Percentiles rank a stretch among this genome's conserved stretches.
These are phyloP conservation scores for Indicator indicator DNA, from an alignment of 2,113 vertebrate species.

Conservation along the genomic window DNA sequence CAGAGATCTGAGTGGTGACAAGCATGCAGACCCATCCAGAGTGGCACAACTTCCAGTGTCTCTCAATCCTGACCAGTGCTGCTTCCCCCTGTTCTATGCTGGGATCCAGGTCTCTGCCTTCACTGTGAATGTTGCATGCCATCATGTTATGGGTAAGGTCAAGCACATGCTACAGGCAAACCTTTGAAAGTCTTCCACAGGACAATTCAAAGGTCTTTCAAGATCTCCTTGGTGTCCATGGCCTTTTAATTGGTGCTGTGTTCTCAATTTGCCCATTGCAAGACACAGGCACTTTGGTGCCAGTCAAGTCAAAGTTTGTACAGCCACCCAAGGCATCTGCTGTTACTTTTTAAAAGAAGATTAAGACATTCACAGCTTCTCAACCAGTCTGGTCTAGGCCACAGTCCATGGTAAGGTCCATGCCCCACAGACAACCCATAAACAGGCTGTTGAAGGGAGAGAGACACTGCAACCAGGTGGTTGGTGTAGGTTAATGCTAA, in stretches of 20 bases:
- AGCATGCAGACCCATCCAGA: background rate
- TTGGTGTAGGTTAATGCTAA: background rate
- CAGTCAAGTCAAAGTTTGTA: background rate
- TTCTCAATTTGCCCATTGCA: background rate
- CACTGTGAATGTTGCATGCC: accelerated
- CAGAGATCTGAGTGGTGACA: background rate
- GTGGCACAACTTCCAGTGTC: background rate
- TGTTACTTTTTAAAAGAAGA: background rate
- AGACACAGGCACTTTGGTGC: background rate
- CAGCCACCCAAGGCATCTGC: background rate
- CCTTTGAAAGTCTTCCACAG: background rate
- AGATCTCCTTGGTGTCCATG: background rate
- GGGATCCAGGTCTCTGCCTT: background rate
- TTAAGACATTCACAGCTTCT: background rate
- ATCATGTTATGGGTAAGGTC: background rate
- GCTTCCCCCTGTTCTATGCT: background rate
- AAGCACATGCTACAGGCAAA: background rate
- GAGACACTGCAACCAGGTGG: background rate
- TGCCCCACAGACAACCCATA: background rate
- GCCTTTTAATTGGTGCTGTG: background rate
- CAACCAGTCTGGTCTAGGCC: background rate
- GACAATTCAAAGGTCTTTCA: background rate
- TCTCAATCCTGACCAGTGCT: background rate
- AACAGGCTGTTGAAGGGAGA: background rate
- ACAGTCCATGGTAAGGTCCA: background rate